phyloP scores from a whole-genome alignment of 2,888 invertebrate genomes.

The Xanthia togata region DNA sequence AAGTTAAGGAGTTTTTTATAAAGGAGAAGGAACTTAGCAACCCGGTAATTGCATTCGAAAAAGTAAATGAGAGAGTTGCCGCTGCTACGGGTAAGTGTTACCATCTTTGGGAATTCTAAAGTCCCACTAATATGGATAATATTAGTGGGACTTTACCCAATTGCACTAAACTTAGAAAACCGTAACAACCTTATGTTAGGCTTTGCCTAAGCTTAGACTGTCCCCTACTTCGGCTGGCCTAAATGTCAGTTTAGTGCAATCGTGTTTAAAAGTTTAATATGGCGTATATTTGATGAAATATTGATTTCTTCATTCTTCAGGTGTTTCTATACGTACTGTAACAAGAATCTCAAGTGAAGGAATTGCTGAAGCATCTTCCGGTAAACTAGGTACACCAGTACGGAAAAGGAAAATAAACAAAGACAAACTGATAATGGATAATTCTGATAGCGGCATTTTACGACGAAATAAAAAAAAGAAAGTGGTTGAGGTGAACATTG shows the following conservation, averaged over 20 bases:
- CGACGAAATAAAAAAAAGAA: constrained; percentile 11
- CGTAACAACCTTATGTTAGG: background rate
- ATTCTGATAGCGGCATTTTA: constrained; percentile 4
- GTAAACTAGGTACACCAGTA: constrained; percentile 14
- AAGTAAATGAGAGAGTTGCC: constrained; percentile 25
- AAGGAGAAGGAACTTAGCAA: constrained; percentile 18
- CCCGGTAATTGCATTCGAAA: constrained; percentile 19
- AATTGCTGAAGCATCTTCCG: constrained; percentile 21
- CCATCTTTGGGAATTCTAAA: constrained; percentile 3
- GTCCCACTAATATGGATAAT: background rate
- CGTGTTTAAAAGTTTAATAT: background rate
- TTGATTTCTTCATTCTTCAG: constrained; percentile 3
- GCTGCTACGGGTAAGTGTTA: constrained; percentile 33
- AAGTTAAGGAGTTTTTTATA: constrained; percentile 16
- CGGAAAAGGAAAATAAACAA: constrained; percentile 12
- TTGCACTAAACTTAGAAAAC: background rate
- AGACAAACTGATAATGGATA: constrained; percentile 15
- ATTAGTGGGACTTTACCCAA: no score
- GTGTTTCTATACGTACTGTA: constrained; percentile 28
- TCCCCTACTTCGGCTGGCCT: background rate
- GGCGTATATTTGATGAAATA: background rate
- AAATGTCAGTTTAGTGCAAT: background rate
- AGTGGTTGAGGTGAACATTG: background rate
- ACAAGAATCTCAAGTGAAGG: constrained; percentile 25
- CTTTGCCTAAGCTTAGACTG: background rate